These are phyloP conservation scores for Drosophila arawakana DNA, from an alignment of 1,140 invertebrate species.

Conservation along the genomic window DNA sequence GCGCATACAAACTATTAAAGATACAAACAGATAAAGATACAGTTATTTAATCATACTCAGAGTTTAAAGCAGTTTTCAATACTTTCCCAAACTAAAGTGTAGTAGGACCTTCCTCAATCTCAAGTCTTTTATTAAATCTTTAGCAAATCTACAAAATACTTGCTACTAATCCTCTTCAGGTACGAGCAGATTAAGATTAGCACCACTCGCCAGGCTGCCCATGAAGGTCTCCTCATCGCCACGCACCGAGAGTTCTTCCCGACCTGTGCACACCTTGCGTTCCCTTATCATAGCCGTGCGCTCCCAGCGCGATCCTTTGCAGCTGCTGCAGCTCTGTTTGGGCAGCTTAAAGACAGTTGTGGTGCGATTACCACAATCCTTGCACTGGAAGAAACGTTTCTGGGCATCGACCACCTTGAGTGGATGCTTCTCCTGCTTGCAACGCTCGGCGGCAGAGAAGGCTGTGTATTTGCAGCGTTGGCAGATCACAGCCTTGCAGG, in stretches of 20 bases:
- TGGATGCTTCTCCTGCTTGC: slow-evolving; percentile 92
- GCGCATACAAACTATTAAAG: too few relatives aligned
- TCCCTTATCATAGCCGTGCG: slow-evolving; percentile 93
- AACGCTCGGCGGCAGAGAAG: slow-evolving; percentile 92
- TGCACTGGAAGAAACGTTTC: slow-evolving; percentile 96
- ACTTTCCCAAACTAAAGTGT: too few relatives aligned
- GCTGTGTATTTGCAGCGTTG: slow-evolving; percentile 95
- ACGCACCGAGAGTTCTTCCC: slow-evolving; percentile 87
- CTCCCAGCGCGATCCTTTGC: slow-evolving; percentile 90
- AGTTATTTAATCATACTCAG: too few relatives aligned
- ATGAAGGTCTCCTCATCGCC: slow-evolving; percentile 90
- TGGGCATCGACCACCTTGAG: slow-evolving; percentile 91
- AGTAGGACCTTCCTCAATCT: not conserved
- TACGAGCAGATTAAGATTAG: slow-evolving; percentile 90
- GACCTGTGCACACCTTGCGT: slow-evolving; percentile 85
- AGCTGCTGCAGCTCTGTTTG: slow-evolving; percentile 90
- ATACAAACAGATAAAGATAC: too few relatives aligned
- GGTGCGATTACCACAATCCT: slow-evolving; percentile 93
- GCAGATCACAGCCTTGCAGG: slow-evolving; percentile 95
- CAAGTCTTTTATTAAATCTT: not conserved
- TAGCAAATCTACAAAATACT: too few relatives aligned
- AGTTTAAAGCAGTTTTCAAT: too few relatives aligned
- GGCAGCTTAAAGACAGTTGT: slow-evolving; percentile 92
- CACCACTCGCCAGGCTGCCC: slow-evolving; percentile 86
- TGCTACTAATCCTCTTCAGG: slow-evolving; percentile 82